phyloP scores from a whole-genome alignment of 2,888 invertebrate genomes.

The Aleiodes testaceus region DNA sequence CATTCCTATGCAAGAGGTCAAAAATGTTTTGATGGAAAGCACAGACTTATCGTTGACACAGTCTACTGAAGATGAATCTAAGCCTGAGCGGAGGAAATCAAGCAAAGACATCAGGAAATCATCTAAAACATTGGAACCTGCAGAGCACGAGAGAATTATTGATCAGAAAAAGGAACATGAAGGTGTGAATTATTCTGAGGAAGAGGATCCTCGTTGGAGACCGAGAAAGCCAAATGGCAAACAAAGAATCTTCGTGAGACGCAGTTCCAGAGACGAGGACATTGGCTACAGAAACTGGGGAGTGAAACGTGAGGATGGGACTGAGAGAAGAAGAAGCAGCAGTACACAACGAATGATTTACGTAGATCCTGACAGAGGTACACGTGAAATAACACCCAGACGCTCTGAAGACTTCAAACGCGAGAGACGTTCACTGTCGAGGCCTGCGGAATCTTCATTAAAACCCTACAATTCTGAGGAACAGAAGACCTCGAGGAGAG shows the following conservation, averaged over 20 bases:
- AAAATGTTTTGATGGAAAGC: constrained; percentile 71
- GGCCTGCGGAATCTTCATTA: constrained; percentile 40
- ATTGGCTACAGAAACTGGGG: constrained; percentile 42
- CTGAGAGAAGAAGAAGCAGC: constrained; percentile 48
- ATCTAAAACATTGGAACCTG: not conserved
- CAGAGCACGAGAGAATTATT: not conserved
- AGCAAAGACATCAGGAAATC: not conserved
- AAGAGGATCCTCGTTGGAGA: constrained; percentile 45
- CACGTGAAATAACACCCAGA: constrained; percentile 33
- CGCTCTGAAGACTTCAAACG: constrained; percentile 50
- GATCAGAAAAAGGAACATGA: constrained; percentile 34
- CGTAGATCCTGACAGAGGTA: constrained; percentile 48
- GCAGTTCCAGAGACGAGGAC: constrained; percentile 52
- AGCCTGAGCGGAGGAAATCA: not conserved
- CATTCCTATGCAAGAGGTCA: constrained; percentile 79
- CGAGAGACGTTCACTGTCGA: constrained; percentile 54
- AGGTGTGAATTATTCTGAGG: constrained; percentile 38
- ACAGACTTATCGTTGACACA: constrained; percentile 54
- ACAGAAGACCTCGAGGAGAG: constrained; percentile 34
- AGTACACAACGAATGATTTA: constrained; percentile 52
- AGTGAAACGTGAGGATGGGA: constrained; percentile 47
- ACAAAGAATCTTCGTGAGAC: constrained; percentile 49
- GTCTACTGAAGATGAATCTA: constrained; percentile 13
- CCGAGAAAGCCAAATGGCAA: constrained; percentile 47
- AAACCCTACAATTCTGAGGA: constrained; percentile 10